phyloP scores from a whole-genome alignment of 2,113 vertebrate genomes.

The Rhipidura dahli region DNA sequence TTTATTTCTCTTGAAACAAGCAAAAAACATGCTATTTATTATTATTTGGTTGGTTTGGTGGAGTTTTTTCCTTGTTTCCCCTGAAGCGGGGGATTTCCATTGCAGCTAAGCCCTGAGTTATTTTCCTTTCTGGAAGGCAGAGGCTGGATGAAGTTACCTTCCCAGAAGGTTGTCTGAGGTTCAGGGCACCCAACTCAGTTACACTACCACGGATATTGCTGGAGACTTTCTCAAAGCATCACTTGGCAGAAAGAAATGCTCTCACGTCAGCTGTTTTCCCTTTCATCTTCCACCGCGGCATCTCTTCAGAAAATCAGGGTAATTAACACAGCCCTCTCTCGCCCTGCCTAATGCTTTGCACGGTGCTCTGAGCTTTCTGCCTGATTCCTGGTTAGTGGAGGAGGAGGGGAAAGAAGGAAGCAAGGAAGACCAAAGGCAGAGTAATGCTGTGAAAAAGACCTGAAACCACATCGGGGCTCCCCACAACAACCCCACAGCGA shows the following conservation, averaged over 20 bases:
- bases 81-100: not conserved
- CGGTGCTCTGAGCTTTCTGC: not conserved
- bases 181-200: not conserved
- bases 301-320: not conserved
- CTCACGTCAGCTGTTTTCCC: not conserved
- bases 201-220: accelerated
- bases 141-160: not conserved
- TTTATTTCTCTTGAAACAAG: not conserved
- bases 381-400: not conserved
- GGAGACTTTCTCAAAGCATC: not conserved
- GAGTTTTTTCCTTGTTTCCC: not conserved
- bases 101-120: not conserved
- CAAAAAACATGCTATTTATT: not conserved
- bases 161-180: not conserved
- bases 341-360: not conserved
- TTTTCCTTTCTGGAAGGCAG: not conserved
- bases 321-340: not conserved
- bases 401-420: not conserved
- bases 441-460: not conserved
- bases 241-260: not conserved
- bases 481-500: not conserved
- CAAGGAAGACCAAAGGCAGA: not conserved
- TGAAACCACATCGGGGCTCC: not conserved
- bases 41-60: not conserved
- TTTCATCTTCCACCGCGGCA: not conserved